Base-by-base conservation (phyloP, 1,140 invertebrate genomes). In the Hestina assimilis region DNA sequence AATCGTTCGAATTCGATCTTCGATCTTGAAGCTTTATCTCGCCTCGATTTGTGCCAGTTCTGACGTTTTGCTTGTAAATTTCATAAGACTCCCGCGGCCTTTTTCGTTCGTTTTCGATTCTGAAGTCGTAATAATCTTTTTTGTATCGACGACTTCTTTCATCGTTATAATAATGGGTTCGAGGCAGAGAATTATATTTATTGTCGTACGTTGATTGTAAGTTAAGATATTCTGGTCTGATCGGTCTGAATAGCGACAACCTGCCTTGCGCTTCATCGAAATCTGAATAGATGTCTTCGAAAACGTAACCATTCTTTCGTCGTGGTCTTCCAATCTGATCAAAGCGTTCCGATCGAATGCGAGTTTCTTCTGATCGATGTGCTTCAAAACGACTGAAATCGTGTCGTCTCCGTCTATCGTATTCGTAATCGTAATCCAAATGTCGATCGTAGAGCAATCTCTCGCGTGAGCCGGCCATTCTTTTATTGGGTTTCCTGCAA, bases 281-380 rank as follows among this genome's bases (percentile, higher is more conserved):
- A 43, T 89, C 84, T 15, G 86, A 85, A 42, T 89, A 89, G 15
- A 89, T 85, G 51, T 89, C 87, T 78, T 89, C 87, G 46, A 84
- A 89, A 9, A 89, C 86, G 59, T 87, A 89, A 1, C 89, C 89
- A 40, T 89, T 89, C 64, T 80, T 89, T 19, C 87, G 58, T 50
- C 67, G 61, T 0, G 80, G 79, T 31, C 63, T 60, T 12, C 79
- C 80, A 51, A 71, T 69, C 38, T 64, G 41, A 14, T 77, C 66
- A 38, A 66, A 65, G 11, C 69, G 55, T 38, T 69, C 58, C 1
- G 61, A 40, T 51, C 64, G 59, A 21, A 33, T 12, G 2, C 69
- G 45, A 20, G 45, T 65, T 11, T 47, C 31, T 41, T 63, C 62
- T n/a, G 42, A 23, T 7, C 60, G 59, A 15, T 58, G 46, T 6